phyloP scores from a whole-genome alignment of 2,797 vertebrate species.

The Anguilla anguilla region DNA sequence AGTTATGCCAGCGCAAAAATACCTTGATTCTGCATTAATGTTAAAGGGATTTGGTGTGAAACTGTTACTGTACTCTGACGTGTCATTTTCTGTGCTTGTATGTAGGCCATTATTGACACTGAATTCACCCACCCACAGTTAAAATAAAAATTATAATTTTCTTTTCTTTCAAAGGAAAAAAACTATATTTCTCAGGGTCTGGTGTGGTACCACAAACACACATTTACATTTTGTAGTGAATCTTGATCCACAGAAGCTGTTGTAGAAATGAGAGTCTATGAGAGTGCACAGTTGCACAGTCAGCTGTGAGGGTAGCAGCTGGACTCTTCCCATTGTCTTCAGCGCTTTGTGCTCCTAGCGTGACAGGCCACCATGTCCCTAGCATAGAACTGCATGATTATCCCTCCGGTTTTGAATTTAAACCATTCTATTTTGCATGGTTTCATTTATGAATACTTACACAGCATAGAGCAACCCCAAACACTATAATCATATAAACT shows the following conservation, averaged over 20 bases:
- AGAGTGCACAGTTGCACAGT: background rate
- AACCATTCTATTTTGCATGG: background rate
- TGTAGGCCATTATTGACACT: background rate
- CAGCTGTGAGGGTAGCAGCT: background rate
- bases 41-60: slow-evolving; percentile 29
- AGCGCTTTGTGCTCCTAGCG: background rate
- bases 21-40: slow-evolving; percentile 43
- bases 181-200: background rate
- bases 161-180: background rate
- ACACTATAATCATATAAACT: background rate
- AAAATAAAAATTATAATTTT: background rate
- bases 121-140: background rate
- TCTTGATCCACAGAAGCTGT: background rate
- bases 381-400: background rate
- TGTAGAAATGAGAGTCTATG: background rate
- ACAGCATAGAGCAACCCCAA: background rate
- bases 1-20: slow-evolving; percentile 43
- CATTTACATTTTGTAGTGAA: background rate
- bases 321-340: background rate
- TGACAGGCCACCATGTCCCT: background rate
- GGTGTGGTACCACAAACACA: background rate
- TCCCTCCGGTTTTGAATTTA: background rate
- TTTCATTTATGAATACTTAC: background rate
- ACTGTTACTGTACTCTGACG: background rate
- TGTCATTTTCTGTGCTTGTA: slow-evolving; percentile 5